Percentiles rank a stretch among this genome's conserved stretches.
Evolutionary conservation across 2,113 vertebrate genomes (phyloP).

Genomic region (Syngnathoides biaculeatus): DNA sequence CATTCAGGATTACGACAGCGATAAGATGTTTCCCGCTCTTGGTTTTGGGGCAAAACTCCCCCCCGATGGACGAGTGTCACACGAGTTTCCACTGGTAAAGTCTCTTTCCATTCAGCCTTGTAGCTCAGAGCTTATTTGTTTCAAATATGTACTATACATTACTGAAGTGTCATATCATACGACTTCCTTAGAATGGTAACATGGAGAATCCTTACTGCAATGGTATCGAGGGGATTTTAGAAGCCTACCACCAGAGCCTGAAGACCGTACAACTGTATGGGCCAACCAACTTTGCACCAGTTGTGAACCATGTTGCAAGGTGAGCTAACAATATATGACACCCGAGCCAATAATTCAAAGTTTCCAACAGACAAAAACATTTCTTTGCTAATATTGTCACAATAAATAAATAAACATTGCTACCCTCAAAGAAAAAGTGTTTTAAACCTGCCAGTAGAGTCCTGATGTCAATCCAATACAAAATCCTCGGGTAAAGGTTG

Average conservation of each 20-base stretch:
- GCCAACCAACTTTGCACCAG: constrained; percentile 91
- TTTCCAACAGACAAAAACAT: background rate
- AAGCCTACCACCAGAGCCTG: constrained; percentile 90
- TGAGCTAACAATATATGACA: constrained; percentile 38
- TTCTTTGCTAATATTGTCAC: background rate
- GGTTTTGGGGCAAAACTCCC: constrained; percentile 93
- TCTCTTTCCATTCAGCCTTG: background rate
- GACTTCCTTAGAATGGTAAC: constrained; percentile 82
- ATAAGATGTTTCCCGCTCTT: constrained; percentile 91
- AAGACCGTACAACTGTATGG: constrained; percentile 93
- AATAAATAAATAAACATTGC: background rate
- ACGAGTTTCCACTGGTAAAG: constrained; percentile 88
- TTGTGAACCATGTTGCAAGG: constrained; percentile 93
- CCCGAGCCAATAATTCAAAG: background rate
- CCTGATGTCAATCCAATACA: too few relatives aligned
- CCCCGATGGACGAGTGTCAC: constrained; percentile 86
- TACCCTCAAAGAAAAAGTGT: too few relatives aligned
- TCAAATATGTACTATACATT: background rate
- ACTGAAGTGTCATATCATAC: constrained; percentile 3
- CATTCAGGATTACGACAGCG: constrained; percentile 94
- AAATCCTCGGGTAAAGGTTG: too few relatives aligned
- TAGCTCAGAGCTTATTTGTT: background rate
- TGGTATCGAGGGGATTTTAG: constrained; percentile 90
- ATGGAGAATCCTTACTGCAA: constrained; percentile 88
- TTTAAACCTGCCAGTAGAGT: too few relatives aligned